Conservation (phyloP, 2,113 vertebrate genomes). For the Malurus melanocephalus region DNA sequence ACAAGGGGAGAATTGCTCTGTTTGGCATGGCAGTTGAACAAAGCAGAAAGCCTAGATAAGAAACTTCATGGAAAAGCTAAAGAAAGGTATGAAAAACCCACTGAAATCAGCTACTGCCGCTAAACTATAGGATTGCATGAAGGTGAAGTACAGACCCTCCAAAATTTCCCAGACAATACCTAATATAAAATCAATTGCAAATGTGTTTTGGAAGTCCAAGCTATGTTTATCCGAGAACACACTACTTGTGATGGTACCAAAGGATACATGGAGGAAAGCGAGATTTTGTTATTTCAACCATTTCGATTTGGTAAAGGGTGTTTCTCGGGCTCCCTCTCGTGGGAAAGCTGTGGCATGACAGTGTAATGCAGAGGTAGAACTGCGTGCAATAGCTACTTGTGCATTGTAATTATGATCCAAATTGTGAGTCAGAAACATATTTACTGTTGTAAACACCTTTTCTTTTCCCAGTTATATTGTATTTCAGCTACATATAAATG, state of each 20-base stretch:
- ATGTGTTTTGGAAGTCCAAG: background rate
- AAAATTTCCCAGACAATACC: background rate
- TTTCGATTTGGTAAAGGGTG: background rate
- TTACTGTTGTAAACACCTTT: background rate
- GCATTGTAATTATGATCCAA: background rate
- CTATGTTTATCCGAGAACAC: fast-evolving
- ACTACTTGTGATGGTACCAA: background rate
- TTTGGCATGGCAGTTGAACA: background rate
- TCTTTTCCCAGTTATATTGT: background rate
- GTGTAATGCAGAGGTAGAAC: fast-evolving
- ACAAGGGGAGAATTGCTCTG: background rate
- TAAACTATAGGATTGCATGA: background rate
- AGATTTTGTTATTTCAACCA: fast-evolving
- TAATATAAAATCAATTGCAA: background rate
- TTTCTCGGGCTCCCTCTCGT: conserved; percentile 27
- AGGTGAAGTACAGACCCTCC: background rate
- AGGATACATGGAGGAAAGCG: fast-evolving
- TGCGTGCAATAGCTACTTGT: background rate
- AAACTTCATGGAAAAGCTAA: background rate
- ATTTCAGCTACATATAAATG: background rate
- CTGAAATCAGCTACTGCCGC: background rate
- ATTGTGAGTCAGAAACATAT: background rate
- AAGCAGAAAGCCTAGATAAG: background rate
- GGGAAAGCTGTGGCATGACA: background rate
- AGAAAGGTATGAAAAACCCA: background rate